These are phyloP conservation scores for Gallinago paraguaiae DNA, from an alignment of 2,113 vertebrate species.

Conservation along the genomic window DNA sequence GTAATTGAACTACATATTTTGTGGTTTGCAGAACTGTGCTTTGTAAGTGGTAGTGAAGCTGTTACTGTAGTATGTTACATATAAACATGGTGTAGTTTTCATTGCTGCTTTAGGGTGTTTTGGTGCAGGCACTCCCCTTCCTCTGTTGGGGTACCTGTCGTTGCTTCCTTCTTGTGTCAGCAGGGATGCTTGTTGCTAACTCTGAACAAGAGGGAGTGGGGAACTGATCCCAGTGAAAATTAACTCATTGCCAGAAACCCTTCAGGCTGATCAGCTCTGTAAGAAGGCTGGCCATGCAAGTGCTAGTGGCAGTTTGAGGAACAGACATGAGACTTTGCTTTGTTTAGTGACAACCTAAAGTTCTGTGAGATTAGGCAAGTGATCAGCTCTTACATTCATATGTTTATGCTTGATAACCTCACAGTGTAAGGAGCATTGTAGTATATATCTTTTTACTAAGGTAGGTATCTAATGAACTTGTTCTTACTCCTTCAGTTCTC, in stretches of 20 bases:
- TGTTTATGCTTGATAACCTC: neutral
- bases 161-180: neutral
- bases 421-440: neutral
- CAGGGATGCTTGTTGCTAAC: too few relatives aligned
- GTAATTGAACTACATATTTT: neutral
- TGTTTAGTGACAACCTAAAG: neutral
- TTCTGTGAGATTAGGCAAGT: neutral
- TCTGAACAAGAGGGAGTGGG: neutral
- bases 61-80: neutral
- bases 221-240: neutral
- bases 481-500: neutral
- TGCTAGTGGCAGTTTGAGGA: neutral
- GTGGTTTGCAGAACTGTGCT: neutral
- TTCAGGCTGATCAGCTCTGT: neutral
- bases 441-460: neutral
- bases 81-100: neutral
- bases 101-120: neutral
- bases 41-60: neutral
- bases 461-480: neutral
- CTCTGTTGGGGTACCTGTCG: neutral
- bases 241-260: neutral
- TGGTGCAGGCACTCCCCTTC: fast-evolving
- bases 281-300: neutral
- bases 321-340: neutral
- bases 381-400: neutral